Evolutionary conservation across 2,113 vertebrate species (phyloP).

Genomic region (Turdus rufiventris): DNA sequence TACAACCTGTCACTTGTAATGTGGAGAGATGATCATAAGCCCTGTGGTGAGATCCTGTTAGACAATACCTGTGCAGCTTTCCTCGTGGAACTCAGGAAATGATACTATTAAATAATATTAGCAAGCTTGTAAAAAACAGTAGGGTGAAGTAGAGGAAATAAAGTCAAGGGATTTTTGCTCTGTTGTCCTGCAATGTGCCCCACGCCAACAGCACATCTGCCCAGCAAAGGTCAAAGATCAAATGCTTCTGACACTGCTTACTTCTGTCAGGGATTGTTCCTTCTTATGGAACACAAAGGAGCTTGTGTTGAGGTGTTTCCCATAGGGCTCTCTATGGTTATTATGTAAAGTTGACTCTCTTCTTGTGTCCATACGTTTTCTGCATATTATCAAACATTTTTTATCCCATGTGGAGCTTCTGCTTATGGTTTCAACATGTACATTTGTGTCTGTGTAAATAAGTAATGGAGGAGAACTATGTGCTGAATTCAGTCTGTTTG

Average conservation of each 20-base stretch:
- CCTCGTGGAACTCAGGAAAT: not conserved
- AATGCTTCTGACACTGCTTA: not conserved
- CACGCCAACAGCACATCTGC: not conserved
- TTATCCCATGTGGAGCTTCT: not conserved
- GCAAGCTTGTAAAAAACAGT: not conserved
- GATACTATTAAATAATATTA: not conserved
- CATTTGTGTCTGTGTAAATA: not conserved
- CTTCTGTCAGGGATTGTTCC: not conserved
- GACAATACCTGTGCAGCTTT: not conserved
- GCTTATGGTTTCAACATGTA: not conserved
- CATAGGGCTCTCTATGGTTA: rapidly evolving
- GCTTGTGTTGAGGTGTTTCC: not conserved
- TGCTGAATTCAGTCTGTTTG: not conserved
- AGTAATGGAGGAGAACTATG: not conserved
- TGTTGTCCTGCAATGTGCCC: not conserved
- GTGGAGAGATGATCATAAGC: not conserved
- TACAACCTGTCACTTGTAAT: not conserved
- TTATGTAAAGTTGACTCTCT: not conserved
- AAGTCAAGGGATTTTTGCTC: not conserved
- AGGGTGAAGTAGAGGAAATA: not conserved
- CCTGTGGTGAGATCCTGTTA: not conserved
- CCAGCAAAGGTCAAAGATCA: not conserved
- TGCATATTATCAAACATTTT: not conserved
- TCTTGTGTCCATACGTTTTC: not conserved
- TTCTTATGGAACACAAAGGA: not conserved